Conservation (phyloP, 23 tunicate species). For the Botrylloides violaceus region DNA sequence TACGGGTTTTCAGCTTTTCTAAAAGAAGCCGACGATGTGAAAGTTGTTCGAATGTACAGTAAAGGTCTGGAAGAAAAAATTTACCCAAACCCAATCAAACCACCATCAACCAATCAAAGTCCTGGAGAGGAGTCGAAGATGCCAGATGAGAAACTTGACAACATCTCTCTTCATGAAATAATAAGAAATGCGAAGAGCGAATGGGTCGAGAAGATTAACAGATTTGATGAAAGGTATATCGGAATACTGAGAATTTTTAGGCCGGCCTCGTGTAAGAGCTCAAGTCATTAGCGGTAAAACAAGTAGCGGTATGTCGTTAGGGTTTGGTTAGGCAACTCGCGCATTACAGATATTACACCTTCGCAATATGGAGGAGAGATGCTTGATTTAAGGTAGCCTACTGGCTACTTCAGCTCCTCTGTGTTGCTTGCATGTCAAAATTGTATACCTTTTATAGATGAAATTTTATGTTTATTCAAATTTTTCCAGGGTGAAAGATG, state of each 20-base stretch:
- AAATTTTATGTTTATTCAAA: neutral
- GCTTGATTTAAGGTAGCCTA: no score
- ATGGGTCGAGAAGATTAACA: neutral
- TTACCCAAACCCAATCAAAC: constrained; percentile 24
- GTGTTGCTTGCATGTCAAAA: no score
- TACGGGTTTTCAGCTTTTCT: neutral
- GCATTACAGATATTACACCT: no score
- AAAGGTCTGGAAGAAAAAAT: constrained; percentile 16
- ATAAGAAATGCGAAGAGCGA: neutral
- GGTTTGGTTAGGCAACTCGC: no score
- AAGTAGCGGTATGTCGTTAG: no score
- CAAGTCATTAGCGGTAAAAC: no score
- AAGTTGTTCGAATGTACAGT: constrained; percentile 23
- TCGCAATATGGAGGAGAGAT: no score
- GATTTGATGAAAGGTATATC: constrained; percentile 9
- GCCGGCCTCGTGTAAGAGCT: no score
- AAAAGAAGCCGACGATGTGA: neutral
- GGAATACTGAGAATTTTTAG: no score
- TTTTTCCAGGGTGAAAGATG: constrained; percentile 1
- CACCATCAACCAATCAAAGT: neutral
- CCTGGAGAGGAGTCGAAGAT: constrained; percentile 17
- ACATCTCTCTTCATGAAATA: constrained; percentile 16
- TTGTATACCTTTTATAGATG: neutral
- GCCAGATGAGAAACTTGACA: constrained; percentile 10
- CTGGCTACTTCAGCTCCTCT: no score